Evolutionary conservation across 1,140 invertebrate species (phyloP).

Genomic region (Drosophila gunungcola): DNA sequence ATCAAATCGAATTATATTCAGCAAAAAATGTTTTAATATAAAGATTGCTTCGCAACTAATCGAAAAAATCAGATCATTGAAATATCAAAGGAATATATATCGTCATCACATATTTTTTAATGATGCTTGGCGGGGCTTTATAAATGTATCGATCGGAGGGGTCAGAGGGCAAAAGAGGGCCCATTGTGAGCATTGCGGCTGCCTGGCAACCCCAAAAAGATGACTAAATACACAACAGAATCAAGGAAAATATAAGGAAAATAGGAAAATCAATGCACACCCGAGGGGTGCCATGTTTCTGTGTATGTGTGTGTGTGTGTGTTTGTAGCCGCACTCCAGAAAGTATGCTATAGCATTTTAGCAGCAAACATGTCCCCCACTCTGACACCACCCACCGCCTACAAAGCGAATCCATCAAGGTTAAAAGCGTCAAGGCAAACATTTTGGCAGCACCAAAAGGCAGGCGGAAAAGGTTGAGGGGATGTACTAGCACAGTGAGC

Average conservation of each 20-base stretch:
- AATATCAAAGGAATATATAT: no score
- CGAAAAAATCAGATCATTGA: slow-evolving; percentile 1
- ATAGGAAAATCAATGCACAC: slow-evolving; percentile 52
- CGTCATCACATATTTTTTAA: background rate
- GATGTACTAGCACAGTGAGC: background rate
- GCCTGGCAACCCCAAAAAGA: slow-evolving; percentile 25
- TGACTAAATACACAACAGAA: slow-evolving; percentile 36
- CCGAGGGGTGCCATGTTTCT: slow-evolving; percentile 13
- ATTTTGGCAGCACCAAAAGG: slow-evolving; percentile 55
- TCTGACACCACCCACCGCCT: slow-evolving; percentile 12
- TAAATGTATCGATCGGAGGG: slow-evolving; percentile 32
- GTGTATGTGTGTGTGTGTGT: slow-evolving; percentile 4
- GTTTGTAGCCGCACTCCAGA: slow-evolving; percentile 42
- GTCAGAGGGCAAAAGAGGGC: background rate
- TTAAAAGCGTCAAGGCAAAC: slow-evolving; percentile 71
- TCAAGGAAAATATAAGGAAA: slow-evolving; percentile 12
- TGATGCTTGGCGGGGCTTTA: slow-evolving; percentile 8
- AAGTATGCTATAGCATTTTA: slow-evolving; percentile 69
- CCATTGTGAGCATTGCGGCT: slow-evolving; percentile 4
- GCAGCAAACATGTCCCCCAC: slow-evolving; percentile 18
- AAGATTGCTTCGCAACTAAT: background rate
- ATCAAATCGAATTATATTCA: no score
- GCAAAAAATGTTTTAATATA: no score
- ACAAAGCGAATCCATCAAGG: slow-evolving; percentile 61
- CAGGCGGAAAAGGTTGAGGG: background rate